phyloP scores from a whole-genome alignment of 2,888 invertebrate genomes.

The Hedychridium roseum region DNA sequence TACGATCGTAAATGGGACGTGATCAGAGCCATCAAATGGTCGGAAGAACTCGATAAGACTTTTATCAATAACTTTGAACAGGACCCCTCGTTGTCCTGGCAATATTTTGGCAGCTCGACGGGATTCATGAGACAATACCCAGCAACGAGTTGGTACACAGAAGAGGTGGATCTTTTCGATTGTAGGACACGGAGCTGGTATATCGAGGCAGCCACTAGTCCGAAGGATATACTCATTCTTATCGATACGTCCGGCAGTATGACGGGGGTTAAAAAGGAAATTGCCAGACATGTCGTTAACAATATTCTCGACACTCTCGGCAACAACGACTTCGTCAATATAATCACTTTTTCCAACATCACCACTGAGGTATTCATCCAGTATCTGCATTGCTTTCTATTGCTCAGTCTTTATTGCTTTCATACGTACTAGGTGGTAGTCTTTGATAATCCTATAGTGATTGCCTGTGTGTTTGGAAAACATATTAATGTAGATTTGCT shows the following conservation, averaged over 20 bases:
- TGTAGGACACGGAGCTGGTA: conserved; percentile 96
- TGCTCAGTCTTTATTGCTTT: background rate
- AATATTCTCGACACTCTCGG: conserved; percentile 95
- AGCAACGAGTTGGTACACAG: conserved; percentile 82
- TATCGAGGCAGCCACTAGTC: conserved; percentile 96
- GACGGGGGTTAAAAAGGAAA: conserved; percentile 87
- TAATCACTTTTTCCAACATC: conserved; percentile 88
- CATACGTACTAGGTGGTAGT: background rate
- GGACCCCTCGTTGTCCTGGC: conserved; percentile 82
- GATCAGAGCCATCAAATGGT: conserved; percentile 94
- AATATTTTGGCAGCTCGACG: conserved; percentile 96
- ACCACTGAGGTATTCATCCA: conserved; percentile 71
- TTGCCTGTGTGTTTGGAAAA: conserved; percentile 5
- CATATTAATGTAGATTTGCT: too few species aligned
- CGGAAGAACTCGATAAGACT: conserved; percentile 87
- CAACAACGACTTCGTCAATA: conserved; percentile 98
- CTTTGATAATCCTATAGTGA: too few species aligned
- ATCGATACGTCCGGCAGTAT: conserved; percentile 92
- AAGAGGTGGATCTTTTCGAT: conserved; percentile 92
- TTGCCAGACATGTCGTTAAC: conserved; percentile 86
- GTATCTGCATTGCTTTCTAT: background rate
- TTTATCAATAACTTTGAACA: conserved; percentile 69
- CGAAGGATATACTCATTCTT: conserved; percentile 91
- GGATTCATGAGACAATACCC: conserved; percentile 98
- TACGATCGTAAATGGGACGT: conserved; percentile 89